Conservation (phyloP, 2,113 vertebrate genomes). For the Mesembrinibis cayennensis region DNA sequence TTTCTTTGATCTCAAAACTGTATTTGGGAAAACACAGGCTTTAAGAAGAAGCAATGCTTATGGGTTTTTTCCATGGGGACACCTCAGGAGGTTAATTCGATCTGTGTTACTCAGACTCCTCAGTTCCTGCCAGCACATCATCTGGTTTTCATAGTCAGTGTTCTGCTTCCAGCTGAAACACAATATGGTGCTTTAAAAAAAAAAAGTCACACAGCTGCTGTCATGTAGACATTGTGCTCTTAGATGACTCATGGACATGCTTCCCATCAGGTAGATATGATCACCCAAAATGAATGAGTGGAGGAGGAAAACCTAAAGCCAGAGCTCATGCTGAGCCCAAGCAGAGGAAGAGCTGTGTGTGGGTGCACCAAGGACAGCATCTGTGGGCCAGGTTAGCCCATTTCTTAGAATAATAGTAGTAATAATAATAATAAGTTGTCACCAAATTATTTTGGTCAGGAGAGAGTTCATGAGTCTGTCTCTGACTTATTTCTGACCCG, state of each 20-base stretch:
- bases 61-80: background rate
- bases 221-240: background rate
- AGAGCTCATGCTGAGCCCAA: background rate
- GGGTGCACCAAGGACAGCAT: background rate
- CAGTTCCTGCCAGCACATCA: background rate
- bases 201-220: background rate
- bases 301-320: background rate
- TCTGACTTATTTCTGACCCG: background rate
- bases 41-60: background rate
- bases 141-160: background rate
- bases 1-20: background rate
- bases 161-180: slow-evolving; percentile 20
- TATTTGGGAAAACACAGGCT: background rate
- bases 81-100: background rate
- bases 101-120: background rate
- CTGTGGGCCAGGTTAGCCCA: background rate
- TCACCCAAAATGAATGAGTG: background rate
- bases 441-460: background rate
- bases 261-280: background rate
- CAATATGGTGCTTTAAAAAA: background rate
- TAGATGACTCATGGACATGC: background rate
- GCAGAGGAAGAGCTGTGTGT: background rate
- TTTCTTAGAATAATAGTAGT: background rate
- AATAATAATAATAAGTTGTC: background rate
- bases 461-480: background rate